Conservation (phyloP, 2,113 vertebrate genomes). For the Cyphomyrus discorhynchus region DNA sequence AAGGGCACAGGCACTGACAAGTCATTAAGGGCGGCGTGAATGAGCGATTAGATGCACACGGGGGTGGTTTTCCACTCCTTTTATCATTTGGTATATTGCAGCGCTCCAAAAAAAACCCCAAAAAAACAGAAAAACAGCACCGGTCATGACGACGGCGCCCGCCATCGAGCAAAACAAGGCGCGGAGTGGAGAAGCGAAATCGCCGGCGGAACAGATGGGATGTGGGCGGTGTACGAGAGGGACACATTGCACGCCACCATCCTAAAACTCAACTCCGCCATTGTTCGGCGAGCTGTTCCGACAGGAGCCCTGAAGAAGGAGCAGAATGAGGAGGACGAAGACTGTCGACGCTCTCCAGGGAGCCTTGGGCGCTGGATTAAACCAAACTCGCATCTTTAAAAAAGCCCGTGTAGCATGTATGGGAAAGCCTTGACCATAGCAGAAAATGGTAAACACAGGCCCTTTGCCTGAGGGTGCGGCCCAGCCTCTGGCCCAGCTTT, state of each 20-base stretch:
- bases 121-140: slow-evolving; percentile 24
- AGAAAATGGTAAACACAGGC: neutral
- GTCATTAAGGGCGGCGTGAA: slow-evolving; percentile 86
- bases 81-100: slow-evolving; percentile 47
- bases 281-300: slow-evolving; percentile 68
- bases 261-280: slow-evolving; percentile 55
- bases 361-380: slow-evolving; percentile 55
- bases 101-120: slow-evolving; percentile 21
- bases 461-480: neutral
- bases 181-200: slow-evolving; percentile 57
- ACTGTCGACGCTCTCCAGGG: slow-evolving; percentile 53
- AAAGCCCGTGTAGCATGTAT: neutral
- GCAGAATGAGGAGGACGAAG: slow-evolving; percentile 62
- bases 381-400: slow-evolving; percentile 29
- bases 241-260: slow-evolving; percentile 64
- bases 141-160: slow-evolving; percentile 31
- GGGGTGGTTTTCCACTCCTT: slow-evolving; percentile 56
- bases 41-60: slow-evolving; percentile 76
- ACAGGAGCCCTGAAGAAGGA: slow-evolving; percentile 67
- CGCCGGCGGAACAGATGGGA: slow-evolving; percentile 70
- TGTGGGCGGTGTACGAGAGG: slow-evolving; percentile 62
- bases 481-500: neutral
- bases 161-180: slow-evolving; percentile 37
- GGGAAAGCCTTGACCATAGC: neutral
- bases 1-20: slow-evolving; percentile 88